These are phyloP conservation scores for Agraylea sexmaculata DNA, from an alignment of 1,140 invertebrate species.

Conservation along the genomic window DNA sequence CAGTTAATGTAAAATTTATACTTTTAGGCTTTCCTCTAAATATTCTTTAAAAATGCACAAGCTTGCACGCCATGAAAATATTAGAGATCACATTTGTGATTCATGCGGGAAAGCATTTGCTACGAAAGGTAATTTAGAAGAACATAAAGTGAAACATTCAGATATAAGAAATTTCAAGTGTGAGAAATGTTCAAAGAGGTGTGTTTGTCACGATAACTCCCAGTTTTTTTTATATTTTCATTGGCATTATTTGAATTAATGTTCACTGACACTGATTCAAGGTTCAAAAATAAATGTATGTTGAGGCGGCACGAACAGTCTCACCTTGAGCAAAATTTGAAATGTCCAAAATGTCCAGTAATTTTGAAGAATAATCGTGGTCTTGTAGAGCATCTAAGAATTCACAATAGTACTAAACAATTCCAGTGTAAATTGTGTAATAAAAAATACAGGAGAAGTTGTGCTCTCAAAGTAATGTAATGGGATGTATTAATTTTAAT, in stretches of 20 bases:
- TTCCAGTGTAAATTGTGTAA: constrained; percentile 18
- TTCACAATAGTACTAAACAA: constrained; percentile 13
- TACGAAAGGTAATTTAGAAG: constrained; percentile 7
- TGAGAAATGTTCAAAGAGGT: constrained; percentile 15
- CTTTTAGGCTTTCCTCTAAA: constrained; percentile 16
- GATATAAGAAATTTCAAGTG: constrained; percentile 10
- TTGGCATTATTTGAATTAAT: constrained; percentile 4
- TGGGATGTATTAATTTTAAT: background rate
- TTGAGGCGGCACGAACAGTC: constrained; percentile 12
- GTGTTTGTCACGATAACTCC: background rate
- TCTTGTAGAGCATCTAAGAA: constrained; percentile 13
- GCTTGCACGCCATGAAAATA: constrained; percentile 12
- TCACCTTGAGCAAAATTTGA: constrained; percentile 13
- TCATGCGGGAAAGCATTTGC: constrained; percentile 14
- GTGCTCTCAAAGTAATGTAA: constrained; percentile 14
- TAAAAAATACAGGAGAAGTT: constrained; percentile 20
- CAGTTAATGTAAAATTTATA: no score
- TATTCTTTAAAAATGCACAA: constrained; percentile 12
- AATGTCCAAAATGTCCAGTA: constrained; percentile 18
- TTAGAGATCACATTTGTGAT: constrained; percentile 11
- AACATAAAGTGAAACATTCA: constrained; percentile 9
- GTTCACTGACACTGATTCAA: constrained; percentile 5
- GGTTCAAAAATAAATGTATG: constrained; percentile 17
- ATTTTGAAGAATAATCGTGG: constrained; percentile 15
- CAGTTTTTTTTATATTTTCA: background rate